Conservation (phyloP, 2,888 invertebrate genomes). For the Phalera bucephala region DNA sequence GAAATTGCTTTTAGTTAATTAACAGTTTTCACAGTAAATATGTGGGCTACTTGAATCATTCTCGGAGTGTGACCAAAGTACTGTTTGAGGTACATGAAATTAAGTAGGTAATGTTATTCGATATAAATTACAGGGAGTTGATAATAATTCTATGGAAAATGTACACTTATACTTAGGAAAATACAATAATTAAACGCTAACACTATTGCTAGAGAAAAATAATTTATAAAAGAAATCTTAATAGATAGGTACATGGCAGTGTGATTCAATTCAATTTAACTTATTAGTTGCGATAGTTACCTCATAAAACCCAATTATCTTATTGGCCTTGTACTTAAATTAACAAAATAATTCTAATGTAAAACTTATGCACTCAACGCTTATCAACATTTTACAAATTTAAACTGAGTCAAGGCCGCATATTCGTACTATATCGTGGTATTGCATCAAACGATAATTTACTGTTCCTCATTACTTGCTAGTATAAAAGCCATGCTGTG, state of each 20-base stretch:
- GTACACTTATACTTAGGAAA: constrained; percentile 56
- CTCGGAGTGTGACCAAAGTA: constrained; percentile 39
- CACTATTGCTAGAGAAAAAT: constrained; percentile 22
- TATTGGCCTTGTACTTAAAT: background rate
- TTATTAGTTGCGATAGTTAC: background rate
- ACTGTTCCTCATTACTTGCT: no score
- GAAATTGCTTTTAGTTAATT: no score
- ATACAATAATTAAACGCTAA: constrained; percentile 47
- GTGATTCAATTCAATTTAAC: constrained; percentile 22
- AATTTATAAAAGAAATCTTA: constrained; percentile 24
- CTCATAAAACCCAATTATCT: background rate
- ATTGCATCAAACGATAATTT: no score
- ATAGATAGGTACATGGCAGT: constrained; percentile 39
- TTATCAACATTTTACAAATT: background rate
- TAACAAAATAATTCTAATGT: background rate
- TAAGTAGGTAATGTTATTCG: constrained; percentile 42
- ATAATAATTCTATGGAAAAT: constrained; percentile 47
- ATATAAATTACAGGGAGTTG: constrained; percentile 42
- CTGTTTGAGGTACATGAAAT: constrained; percentile 45
- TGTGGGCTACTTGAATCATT: no score
- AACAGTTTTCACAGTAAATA: constrained; percentile 1
- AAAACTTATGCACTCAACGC: background rate
- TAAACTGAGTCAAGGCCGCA: no score
- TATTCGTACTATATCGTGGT: no score
- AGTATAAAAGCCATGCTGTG: no score